Percentiles rank a stretch among this genome's conserved stretches.
Conservation (phyloP, 2,888 invertebrate genomes). For the Cynaeus angustus region DNA sequence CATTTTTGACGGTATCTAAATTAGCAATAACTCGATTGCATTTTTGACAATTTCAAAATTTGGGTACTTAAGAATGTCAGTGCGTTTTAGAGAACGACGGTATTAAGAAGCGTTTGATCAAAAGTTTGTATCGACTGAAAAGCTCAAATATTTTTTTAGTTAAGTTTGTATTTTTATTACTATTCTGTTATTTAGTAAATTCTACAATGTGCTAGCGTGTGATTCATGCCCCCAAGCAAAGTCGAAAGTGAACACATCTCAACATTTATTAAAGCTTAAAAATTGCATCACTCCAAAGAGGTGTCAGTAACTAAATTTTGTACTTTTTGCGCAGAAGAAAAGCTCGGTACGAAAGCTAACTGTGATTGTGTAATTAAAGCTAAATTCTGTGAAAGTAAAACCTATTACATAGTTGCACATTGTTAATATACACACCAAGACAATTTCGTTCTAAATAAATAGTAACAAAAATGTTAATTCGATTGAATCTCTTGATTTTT, state of each 20-base stretch:
- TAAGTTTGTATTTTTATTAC: constrained; percentile 28
- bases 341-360: constrained; percentile 22
- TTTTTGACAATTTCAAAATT: constrained; percentile 3
- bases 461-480: constrained; percentile 22
- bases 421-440: constrained; percentile 11
- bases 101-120: constrained; percentile 16
- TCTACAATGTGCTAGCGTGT: constrained; percentile 10
- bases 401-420: constrained; percentile 19
- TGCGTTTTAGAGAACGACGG: constrained; percentile 10
- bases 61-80: constrained; percentile 30
- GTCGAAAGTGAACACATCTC: constrained; percentile 14
- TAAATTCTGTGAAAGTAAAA: constrained; percentile 23
- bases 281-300: constrained; percentile 48
- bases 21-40: constrained; percentile 27
- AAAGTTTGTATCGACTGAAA: constrained; percentile 28
- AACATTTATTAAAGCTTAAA: constrained; percentile 56
- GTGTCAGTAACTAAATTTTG: constrained; percentile 14
- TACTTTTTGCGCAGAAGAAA: constrained; percentile 33
- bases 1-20: constrained; percentile 17
- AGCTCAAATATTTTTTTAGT: constrained; percentile 31
- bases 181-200: constrained; percentile 18
- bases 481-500: constrained; percentile 43
- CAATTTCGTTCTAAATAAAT: constrained; percentile 16
- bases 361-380: constrained; percentile 29
- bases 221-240: background rate